Base-by-base conservation (phyloP, 2,888 invertebrate species). In the Atethmia centrago region DNA sequence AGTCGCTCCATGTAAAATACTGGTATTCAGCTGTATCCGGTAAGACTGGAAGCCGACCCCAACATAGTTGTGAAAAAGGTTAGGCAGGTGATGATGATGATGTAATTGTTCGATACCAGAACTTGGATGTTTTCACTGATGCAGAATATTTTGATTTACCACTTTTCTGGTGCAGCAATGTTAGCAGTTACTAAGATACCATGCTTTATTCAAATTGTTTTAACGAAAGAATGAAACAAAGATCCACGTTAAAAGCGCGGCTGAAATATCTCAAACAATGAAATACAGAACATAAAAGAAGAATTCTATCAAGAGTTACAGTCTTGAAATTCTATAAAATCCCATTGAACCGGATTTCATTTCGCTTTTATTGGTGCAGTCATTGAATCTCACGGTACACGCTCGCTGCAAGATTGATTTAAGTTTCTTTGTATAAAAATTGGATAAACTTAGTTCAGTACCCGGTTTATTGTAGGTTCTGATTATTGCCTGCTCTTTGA, bases 301-400 rank as follows among this genome's bases (percentile, higher is more conserved):
- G 76, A 77, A 85, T 83, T 81, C 82, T 84, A 86, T 86, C 87
- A 83, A 79, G 79, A 87, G 76, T 85, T 65, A 82, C 68, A 72
- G 76, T 87, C 80, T 85, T 80, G 79, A 79, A 82, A 79, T 87
- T 83, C 84, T 85, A 81, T 85, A 82, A 84, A 85, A 76, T 80
- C 77, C 73, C 82, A 85, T 83, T 82, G 76, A 80, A 82, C 78
- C 72, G 77, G 80, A 83, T 84, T 85, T 85, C 80, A 87, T 87
- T 85, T 79, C 80, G 74, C 63, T 86, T 86, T 86, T 85, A 86
- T 85, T 85, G 80, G 83, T 83, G 80, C 85, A 85, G 79, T 83
- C 84, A 83, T 79, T 83, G 78, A 80, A 84, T 79, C 76, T 71
- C 68, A 79, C 81, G 85, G 81, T 77, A 58, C 74, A 51, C 40